These are phyloP conservation scores for Clarias batrachus DNA, from an alignment of 2,113 vertebrate species.

Conservation along the genomic window DNA sequence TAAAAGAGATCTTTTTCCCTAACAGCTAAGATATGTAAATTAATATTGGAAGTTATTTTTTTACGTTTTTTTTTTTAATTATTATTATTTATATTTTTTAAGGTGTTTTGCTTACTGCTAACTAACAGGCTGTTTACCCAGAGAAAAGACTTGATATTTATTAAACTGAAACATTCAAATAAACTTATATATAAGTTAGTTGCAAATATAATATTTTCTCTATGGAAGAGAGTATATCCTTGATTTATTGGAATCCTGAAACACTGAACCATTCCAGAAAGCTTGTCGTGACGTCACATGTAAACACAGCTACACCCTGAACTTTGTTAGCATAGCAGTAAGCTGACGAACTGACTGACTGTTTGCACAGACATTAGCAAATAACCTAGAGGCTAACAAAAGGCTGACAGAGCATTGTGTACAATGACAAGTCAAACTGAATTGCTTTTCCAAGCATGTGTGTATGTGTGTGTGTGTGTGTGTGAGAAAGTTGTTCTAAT, in stretches of 20 bases:
- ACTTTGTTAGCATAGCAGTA: constrained; percentile 25
- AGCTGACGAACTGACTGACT: constrained; percentile 5
- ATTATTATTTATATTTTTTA: too few species aligned
- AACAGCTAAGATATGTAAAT: neutral
- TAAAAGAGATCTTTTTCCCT: neutral
- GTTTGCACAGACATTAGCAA: constrained; percentile 39
- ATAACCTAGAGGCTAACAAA: constrained; percentile 25
- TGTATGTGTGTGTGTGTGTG: constrained; percentile 15
- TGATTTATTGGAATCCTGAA: neutral
- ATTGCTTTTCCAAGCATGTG: neutral
- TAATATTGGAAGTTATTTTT: neutral
- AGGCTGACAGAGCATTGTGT: constrained; percentile 29
- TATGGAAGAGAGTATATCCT: neutral
- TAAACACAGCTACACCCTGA: neutral
- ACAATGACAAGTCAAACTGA: neutral
- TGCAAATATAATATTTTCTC: neutral
- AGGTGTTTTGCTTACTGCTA: neutral
- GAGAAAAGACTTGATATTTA: neutral
- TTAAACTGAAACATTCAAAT: neutral
- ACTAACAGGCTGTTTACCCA: neutral
- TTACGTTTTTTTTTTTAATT: neutral
- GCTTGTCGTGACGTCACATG: neutral
- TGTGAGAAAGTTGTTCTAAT: constrained; percentile 7
- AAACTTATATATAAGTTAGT: neutral
- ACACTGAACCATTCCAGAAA: neutral